Conservation (phyloP, 2,797 vertebrate species). For the Sebastes variabilis region DNA sequence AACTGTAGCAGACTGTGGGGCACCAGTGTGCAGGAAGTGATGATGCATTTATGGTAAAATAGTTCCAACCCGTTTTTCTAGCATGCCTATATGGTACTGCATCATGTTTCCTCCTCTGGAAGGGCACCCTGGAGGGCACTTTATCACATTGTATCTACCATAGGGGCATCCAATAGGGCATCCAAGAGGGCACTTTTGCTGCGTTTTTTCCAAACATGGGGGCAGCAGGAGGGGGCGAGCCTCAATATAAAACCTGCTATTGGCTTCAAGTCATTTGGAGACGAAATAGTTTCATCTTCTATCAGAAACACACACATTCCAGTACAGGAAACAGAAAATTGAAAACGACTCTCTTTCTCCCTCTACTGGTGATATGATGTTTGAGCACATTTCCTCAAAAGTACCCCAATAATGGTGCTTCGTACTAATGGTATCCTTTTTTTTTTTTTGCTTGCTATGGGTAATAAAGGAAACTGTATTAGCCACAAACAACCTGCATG, state of each 20-base stretch:
- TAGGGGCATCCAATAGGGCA: not conserved
- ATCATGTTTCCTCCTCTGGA: not conserved
- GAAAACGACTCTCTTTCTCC: constrained; percentile 45
- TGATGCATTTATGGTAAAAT: not conserved
- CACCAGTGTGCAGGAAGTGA: not conserved
- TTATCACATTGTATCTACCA: not conserved
- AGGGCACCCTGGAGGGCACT: not conserved
- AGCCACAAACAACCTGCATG: not conserved
- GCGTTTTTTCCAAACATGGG: not conserved
- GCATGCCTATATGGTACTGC: not conserved
- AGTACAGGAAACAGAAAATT: not conserved
- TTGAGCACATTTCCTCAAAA: not conserved
- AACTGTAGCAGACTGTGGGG: not conserved
- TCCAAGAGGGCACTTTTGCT: not conserved
- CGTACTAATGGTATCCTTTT: accelerated
- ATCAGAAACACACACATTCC: not conserved
- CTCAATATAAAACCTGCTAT: not conserved
- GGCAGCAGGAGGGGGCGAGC: not conserved
- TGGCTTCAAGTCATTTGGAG: not conserved
- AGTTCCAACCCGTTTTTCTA: not conserved
- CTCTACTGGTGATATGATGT: constrained; percentile 60
- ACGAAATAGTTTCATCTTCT: not conserved
- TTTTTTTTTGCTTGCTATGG: not conserved
- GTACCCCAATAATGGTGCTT: not conserved
- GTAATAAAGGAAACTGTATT: not conserved